Evolutionary conservation across 2,797 vertebrate genomes (phyloP).

Genomic region (Hippocampus kuda): DNA sequence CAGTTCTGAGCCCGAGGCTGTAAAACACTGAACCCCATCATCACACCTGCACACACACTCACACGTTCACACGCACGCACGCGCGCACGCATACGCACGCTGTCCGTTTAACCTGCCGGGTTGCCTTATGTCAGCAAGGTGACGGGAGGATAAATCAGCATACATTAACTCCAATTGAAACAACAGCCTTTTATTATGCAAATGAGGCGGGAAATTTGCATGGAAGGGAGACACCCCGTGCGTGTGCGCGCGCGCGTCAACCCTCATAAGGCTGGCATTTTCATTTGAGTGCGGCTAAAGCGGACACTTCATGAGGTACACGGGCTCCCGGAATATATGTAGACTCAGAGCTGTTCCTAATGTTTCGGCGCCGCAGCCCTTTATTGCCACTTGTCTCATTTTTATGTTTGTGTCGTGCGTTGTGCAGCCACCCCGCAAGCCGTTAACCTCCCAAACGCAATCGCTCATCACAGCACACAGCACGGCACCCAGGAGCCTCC

Average conservation of each 20-base stretch:
- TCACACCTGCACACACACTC: background rate
- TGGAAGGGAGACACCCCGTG: background rate
- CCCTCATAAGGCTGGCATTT: background rate
- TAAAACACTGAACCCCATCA: constrained; percentile 13
- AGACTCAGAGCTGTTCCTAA: background rate
- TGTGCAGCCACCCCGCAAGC: constrained; percentile 13
- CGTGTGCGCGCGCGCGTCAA: background rate
- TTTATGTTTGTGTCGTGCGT: background rate
- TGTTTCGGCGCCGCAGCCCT: constrained; percentile 7
- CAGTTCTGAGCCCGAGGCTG: constrained; percentile 13
- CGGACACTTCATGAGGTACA: constrained; percentile 10
- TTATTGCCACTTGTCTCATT: constrained; percentile 9
- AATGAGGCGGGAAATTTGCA: constrained; percentile 37
- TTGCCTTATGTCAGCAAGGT: constrained; percentile 38
- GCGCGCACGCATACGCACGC: constrained; percentile 2
- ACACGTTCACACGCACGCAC: background rate
- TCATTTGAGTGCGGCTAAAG: background rate
- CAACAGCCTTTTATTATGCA: constrained; percentile 38
- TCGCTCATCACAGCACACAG: constrained; percentile 43
- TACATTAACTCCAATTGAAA: constrained; percentile 40
- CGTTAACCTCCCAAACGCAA: constrained; percentile 47
- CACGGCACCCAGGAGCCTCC: constrained; percentile 38
- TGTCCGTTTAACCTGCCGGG: background rate
- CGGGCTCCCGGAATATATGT: too few relatives aligned
- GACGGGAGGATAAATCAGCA: constrained; percentile 38